phyloP scores from a whole-genome alignment of 2,888 invertebrate genomes.

The Ophion slaviceki region DNA sequence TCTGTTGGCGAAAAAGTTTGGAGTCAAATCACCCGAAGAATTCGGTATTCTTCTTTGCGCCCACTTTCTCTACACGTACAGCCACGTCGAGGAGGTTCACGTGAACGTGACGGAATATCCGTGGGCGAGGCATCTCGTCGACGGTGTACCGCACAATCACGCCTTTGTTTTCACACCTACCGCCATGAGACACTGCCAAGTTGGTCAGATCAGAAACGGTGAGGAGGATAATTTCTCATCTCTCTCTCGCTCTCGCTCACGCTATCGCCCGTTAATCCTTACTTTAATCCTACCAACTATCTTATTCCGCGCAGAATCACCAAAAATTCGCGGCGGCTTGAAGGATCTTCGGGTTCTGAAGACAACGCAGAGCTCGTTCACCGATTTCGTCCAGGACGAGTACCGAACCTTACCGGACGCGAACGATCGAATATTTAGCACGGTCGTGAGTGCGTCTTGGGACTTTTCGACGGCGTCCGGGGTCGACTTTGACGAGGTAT shows the following conservation, averaged over 20 bases:
- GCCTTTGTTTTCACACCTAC: slow-evolving; percentile 90
- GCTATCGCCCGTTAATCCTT: background rate
- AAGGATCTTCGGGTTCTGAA: slow-evolving; percentile 90
- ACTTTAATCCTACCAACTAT: slow-evolving; percentile 2
- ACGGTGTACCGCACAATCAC: slow-evolving; percentile 88
- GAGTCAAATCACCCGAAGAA: slow-evolving; percentile 90
- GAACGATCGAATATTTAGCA: slow-evolving; percentile 91
- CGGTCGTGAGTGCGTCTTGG: slow-evolving; percentile 91
- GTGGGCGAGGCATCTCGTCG: slow-evolving; percentile 88
- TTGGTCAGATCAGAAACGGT: slow-evolving; percentile 89
- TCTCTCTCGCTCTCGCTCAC: background rate
- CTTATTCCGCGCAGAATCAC: slow-evolving; percentile 82
- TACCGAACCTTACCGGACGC: slow-evolving; percentile 91
- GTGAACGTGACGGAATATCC: slow-evolving; percentile 90
- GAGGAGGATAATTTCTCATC: slow-evolving; percentile 33
- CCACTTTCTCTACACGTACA: slow-evolving; percentile 90
- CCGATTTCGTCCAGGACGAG: slow-evolving; percentile 91
- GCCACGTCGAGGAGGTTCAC: slow-evolving; percentile 89
- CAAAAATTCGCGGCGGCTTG: slow-evolving; percentile 88
- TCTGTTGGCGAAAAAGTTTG: slow-evolving; percentile 90
- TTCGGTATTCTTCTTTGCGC: slow-evolving; percentile 90
- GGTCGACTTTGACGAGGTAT: slow-evolving; percentile 89
- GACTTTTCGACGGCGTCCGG: slow-evolving; percentile 87
- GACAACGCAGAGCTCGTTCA: slow-evolving; percentile 92
- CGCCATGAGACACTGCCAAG: slow-evolving; percentile 88